Conservation (phyloP, 2,888 invertebrate species). For the Cryptops parisi region DNA sequence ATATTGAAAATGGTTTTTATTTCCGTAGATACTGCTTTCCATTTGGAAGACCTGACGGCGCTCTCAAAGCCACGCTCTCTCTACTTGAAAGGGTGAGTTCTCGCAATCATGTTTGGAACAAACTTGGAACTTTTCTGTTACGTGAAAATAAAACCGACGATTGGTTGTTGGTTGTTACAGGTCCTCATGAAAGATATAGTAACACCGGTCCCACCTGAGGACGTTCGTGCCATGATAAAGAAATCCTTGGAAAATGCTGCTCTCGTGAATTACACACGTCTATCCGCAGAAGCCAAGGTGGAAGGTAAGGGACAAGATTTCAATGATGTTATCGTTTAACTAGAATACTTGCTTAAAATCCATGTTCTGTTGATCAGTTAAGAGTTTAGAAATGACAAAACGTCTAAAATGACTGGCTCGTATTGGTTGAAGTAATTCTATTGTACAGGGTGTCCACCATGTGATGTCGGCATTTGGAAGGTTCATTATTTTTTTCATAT, state of each 20-base stretch:
- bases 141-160: no score
- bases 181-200: conserved; percentile 99
- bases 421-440: no score
- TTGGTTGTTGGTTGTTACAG: conserved; percentile 31
- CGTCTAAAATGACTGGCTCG: no score
- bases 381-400: no score
- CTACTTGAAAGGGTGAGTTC: conserved; percentile 66
- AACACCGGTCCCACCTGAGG: conserved; percentile 88
- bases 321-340: no score
- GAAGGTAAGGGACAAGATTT: conserved; percentile 59
- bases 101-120: no score
- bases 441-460: no score
- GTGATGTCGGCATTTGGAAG: no score
- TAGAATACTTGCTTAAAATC: no score
- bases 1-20: background rate
- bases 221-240: conserved; percentile 89
- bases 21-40: conserved; percentile 80
- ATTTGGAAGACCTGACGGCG: conserved; percentile 96
- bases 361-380: no score
- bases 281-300: conserved; percentile 93
- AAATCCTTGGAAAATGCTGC: conserved; percentile 97
- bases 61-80: conserved; percentile 89
- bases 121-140: background rate
- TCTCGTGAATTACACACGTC: conserved; percentile 86
- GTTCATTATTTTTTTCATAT: no score